Conservation (phyloP, 1,140 invertebrate genomes). For the Dendroctonus ponderosae region DNA sequence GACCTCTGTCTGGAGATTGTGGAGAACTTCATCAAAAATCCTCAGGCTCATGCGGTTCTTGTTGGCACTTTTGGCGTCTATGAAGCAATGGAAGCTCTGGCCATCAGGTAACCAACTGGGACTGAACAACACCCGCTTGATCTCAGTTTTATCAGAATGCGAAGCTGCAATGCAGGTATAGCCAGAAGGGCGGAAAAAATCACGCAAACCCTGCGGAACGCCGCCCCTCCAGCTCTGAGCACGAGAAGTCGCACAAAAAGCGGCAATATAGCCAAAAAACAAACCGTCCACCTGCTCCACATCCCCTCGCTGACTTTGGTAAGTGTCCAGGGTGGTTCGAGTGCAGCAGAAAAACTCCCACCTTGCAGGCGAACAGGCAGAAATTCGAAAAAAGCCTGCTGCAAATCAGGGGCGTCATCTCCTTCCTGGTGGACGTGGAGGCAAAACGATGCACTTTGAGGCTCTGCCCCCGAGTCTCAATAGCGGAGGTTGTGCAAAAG, state of each 20-base stretch:
- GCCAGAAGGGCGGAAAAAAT: slow-evolving; percentile 25
- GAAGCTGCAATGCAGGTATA: slow-evolving; percentile 26
- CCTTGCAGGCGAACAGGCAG: slow-evolving; percentile 12
- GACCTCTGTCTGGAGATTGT: slow-evolving; percentile 37
- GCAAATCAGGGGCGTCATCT: slow-evolving; percentile 36
- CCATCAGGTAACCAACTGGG: slow-evolving; percentile 28
- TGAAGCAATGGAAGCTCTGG: slow-evolving; percentile 34
- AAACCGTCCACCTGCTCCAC: background rate
- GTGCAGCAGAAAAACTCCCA: background rate
- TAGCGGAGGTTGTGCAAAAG: slow-evolving; percentile 32
- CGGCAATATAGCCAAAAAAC: slow-evolving; percentile 17
- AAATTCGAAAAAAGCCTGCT: slow-evolving; percentile 28
- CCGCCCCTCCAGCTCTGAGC: slow-evolving; percentile 29
- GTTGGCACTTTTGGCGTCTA: slow-evolving; percentile 37
- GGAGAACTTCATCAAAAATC: slow-evolving; percentile 35
- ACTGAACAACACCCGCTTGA: background rate
- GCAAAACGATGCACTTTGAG: slow-evolving; percentile 34
- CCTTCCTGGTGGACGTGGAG: slow-evolving; percentile 32
- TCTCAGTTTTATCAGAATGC: slow-evolving; percentile 6
- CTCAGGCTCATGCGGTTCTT: slow-evolving; percentile 18
- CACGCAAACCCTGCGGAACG: slow-evolving; percentile 31
- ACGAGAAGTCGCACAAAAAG: slow-evolving; percentile 23
- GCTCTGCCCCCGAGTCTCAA: slow-evolving; percentile 24
- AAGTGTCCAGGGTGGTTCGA: background rate
- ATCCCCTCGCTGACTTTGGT: background rate